Evolutionary conservation across 2,888 invertebrate genomes (phyloP).

Genomic region (Megamerina dolium): DNA sequence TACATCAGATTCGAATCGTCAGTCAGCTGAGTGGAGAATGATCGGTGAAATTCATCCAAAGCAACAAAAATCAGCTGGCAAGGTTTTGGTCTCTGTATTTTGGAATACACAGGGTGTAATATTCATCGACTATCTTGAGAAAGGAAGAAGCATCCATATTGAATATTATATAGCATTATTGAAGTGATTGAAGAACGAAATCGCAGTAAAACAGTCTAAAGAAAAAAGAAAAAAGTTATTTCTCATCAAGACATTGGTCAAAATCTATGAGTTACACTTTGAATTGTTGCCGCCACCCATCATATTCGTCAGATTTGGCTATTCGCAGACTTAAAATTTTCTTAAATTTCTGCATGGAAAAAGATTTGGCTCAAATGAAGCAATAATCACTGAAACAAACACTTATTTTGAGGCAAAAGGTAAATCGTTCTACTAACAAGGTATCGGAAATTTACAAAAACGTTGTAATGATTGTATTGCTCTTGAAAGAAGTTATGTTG

Average conservation of each 20-base stretch:
- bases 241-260: slow-evolving; percentile 11
- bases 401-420: slow-evolving; percentile 6
- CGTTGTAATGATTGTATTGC: slow-evolving; percentile 8
- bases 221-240: slow-evolving; percentile 4
- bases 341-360: slow-evolving; percentile 7
- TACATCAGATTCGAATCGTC: background rate
- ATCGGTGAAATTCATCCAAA: background rate
- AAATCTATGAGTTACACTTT: no score
- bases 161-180: background rate
- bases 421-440: slow-evolving; percentile 9
- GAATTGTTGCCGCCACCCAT: no score
- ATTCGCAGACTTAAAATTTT: slow-evolving; percentile 5
- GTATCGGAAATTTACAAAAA: slow-evolving; percentile 7
- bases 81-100: slow-evolving; percentile 1
- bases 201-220: slow-evolving; percentile 3
- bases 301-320: no score
- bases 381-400: slow-evolving; percentile 5
- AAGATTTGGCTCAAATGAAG: slow-evolving; percentile 4
- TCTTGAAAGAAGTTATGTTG: slow-evolving; percentile 10
- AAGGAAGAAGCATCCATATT: background rate
- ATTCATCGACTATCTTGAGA: slow-evolving; percentile 2
- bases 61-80: background rate
- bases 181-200: slow-evolving; percentile 7
- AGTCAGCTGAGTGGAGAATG: background rate
- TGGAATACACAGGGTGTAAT: slow-evolving; percentile 2